phyloP scores from a whole-genome alignment of 64 coral and sea anemone species.

The Dendrophyllia cribrosa region DNA sequence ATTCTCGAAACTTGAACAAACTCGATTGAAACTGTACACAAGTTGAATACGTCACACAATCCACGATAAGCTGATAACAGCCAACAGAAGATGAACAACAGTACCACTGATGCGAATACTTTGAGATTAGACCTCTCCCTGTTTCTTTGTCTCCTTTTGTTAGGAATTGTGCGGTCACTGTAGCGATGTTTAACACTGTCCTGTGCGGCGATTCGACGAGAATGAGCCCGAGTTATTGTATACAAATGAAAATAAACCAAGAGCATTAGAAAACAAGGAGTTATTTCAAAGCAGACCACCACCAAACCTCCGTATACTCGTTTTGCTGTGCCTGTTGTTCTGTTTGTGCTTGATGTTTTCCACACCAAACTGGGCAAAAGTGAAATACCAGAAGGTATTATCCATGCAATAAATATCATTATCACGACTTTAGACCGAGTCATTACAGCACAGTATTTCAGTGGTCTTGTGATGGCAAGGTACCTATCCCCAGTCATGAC shows the following conservation, averaged over 20 bases:
- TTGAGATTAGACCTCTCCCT: constrained; percentile 61
- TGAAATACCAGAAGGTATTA: not conserved
- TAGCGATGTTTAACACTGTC: not conserved
- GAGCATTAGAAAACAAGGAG: constrained; percentile 3
- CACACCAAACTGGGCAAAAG: not conserved
- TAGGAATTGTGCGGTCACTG: not conserved
- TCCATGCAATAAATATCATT: not conserved
- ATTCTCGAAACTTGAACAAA: constrained; percentile 33
- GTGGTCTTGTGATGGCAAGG: constrained; percentile 43
- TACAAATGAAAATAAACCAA: not conserved
- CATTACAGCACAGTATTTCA: not conserved
- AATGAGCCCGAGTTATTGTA: not conserved
- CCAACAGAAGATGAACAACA: constrained; percentile 87
- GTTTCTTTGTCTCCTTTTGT: constrained; percentile 3
- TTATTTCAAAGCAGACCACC: not conserved
- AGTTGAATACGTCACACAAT: constrained; percentile 7
- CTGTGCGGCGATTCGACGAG: not conserved
- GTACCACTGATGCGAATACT: constrained; percentile 72
- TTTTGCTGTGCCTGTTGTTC: not conserved
- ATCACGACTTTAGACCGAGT: constrained; percentile 14
- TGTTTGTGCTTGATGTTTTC: not conserved
- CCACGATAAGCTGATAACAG: constrained; percentile 76
- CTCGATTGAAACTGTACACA: not conserved
- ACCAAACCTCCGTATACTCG: not conserved
- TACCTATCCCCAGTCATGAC: constrained; percentile 75